Evolutionary conservation across 2,888 invertebrate genomes (phyloP), one percentile per base, ranked within the genome.

Genomic region (Cerastis leucographa): DNA sequence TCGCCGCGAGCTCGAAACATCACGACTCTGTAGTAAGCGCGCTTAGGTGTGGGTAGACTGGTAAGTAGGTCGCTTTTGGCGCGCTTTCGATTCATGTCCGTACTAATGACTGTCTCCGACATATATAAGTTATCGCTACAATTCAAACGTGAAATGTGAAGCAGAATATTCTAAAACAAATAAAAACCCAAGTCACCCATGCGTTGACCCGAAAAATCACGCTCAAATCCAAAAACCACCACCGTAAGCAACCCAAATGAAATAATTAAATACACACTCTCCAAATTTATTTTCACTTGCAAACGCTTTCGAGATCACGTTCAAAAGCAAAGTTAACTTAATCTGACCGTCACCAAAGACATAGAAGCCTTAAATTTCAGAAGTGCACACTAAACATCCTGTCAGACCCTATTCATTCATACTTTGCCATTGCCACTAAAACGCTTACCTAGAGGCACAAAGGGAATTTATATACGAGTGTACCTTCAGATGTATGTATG

Each of bases 401-500:
- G 93, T 92, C 92, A 91, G 90, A 91, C 93, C 92, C 93, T 92
- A 91, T 90, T 92, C 93, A 92, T 90, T 92, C 93, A 92, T 89
- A 89, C 87, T 89, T 88, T 85, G 85, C 89, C 84, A 85, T 88
- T 85, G 85, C 89, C 84, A 85, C 87, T 88, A 85, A 90, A 90
- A 85, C 84, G 91, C 89, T 90, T 90, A 88, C 87, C 85, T 87
- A 85, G 78, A 46, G 49, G 81, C 85, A 91, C 92, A 92, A 92
- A 92, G 87, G 84, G 88, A 90, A 91, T 90, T 89, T 91, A 88
- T 88, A 84, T 87, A 84, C 83, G 81, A 85, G 77, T 88, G 85
- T 91, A 88, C 91, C 87, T 88, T 87, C 74, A 80, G 66, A 78
- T 77, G 77, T 80, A 75, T 84, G 71, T 85, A 80, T 85, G 68